Evolutionary conservation across 1,140 invertebrate genomes (phyloP), one percentile per base, ranked within the genome.

Genomic region (Drosophila athabasca): DNA sequence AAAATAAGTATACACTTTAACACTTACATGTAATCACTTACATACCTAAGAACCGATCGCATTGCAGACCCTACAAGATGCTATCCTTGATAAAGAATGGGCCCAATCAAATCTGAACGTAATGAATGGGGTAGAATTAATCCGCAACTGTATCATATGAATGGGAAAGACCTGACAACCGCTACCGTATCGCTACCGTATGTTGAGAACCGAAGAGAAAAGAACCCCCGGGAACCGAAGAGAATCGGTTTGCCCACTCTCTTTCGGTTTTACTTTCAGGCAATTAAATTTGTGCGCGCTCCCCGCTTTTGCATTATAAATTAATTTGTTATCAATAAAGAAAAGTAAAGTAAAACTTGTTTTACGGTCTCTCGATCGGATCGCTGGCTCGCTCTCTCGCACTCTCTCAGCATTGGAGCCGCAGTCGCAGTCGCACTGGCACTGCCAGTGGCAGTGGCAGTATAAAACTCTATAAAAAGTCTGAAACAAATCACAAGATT

Each of bases 401-500:
- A 50, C 73, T 64, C 66, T 75, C 78, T 80, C 46, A 60, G 53
- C 61, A 55, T 62, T 39, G 55, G 73, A 64, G 55, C 52, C 50
- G 67, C 58, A 54, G 62, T 22, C 48, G 52, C 80, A 55, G 80
- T 60, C 50, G 76, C 31, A 8, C 17, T 19, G 26, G 76, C 31
- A 8, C 17, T 19, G 26, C 69, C 62, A 61, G 50, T 54, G 46
- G 9, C 35, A 11, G 35, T 35, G 35, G 62, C 59, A 52, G 68
- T 61, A 46, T 59, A 72, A 85, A 75, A 76, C 67, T 82, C 72
- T 90, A 90, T 90, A 90, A 89, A 90, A 90, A 82, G 71, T 90
- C 84, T 85, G 74, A 85, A 85, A 75, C 80, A 88, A 90, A 89
- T 90, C 83, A 89, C 59, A 89, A 89, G 84, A 90, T 90, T 90